Base-by-base conservation (phyloP, 2,888 invertebrate genomes). In the Digitonthophagus gazella region DNA sequence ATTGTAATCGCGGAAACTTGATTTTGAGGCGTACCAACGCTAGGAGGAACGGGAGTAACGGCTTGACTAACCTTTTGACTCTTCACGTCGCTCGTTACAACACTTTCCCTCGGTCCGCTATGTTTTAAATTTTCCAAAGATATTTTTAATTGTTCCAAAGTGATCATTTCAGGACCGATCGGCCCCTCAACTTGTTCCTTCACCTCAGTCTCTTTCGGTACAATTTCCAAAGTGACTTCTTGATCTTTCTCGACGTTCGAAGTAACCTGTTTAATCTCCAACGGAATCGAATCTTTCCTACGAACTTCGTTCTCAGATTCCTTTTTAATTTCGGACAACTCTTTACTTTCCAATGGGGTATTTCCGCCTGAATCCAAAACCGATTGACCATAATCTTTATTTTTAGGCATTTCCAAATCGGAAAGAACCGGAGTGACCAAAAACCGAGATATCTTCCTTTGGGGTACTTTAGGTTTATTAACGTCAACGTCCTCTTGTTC, bases 341-440 rank as follows among this genome's bases (percentile, higher is more conserved):
- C 28, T 44, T 44, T 44, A 44, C 6, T 44, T 8, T 11, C 15
- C 15, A 65, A 44, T 1, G 44, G 68, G 2, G 16, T 68, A 8
- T 22, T 22, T 15, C 44, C 55, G 2, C 54, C 69, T 28, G 64
- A 28, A 22, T 72, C 72, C 5, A 67, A 66, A 0, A 71, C 58
- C 0, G 71, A 66, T n/a, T 73, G 71, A 11, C 76, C 28, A 68
- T 76, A 80, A 71, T 81, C 79, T 72, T 79, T 81, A 68, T 81
- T 80, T 73, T 80, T 81, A 0, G 83, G 82, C 65, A 83, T 70
- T 69, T 81, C 81, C 67, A 85, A 80, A 4, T 82, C 82, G 77
- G 89, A 90, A 28, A 91, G 85, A 1, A 93, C 93, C 16, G 93
- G 93, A 80, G 93, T 93, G 75, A 93, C 93, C 79, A 93, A 86